Base-by-base conservation (phyloP, 2,888 invertebrate genomes). In the Mycalesis mineus region DNA sequence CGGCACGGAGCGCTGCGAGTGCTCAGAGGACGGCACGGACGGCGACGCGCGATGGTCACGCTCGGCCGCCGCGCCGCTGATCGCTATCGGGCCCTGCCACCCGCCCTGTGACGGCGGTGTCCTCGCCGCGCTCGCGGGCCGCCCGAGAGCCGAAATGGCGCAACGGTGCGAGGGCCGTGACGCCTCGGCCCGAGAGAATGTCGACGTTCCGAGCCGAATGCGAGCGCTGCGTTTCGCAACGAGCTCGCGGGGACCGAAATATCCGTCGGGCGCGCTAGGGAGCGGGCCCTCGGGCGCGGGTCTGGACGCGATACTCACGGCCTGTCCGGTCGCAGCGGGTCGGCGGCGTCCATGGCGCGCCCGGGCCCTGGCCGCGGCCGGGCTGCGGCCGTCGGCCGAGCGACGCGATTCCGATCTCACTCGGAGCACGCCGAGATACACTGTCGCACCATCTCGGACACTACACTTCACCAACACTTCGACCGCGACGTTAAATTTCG, bases 391-490 rank as follows among this genome's bases (percentile, higher is more conserved):
- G 82, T 75, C 82, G 80, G 81, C 83, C 85, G 83, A 81, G 77
- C 84, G 85, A 87, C 87, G 87, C 86, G 80, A 87, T 88, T 84
- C 82, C 82, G 76, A 85, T 85, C 82, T 88, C 88, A 89, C 86
- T 85, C 81, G 79, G 72, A 85, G 82, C 85, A 85, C 84, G 80
- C 85, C 80, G 82, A 84, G 78, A 74, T 77, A 86, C 81, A 84
- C 87, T 77, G 82, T 85, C 82, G 85, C 88, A 87, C 86, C 90
- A 90, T 90, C 80, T 86, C 80, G 81, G 82, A 85, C 88, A 84
- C 84, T 82, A 75, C 87, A 87, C 88, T 82, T 83, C 82, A 71
- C 84, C 84, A 82, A 75, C 87, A 87, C 88, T 82, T 82, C 82
- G 71, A 88, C 83, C 87, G 76, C 82, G 80, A 75, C 88, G 80